Conservation (phyloP, 2,888 invertebrate genomes). For the Andrena bicolor region DNA sequence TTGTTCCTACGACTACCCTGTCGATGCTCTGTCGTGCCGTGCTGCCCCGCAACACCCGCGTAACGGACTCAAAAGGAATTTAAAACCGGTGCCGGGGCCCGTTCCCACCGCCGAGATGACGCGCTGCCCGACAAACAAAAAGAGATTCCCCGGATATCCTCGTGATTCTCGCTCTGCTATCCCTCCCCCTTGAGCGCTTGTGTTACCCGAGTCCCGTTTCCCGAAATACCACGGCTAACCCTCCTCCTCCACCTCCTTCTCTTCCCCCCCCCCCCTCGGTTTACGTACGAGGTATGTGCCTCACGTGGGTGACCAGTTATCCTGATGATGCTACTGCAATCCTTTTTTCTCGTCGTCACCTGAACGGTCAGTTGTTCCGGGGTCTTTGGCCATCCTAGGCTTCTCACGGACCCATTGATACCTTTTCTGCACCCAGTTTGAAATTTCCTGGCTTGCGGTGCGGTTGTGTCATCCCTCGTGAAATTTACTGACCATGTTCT, state of each 20-base stretch:
- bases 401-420: too few species aligned
- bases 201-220: slow-evolving; percentile 75
- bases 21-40: slow-evolving; percentile 31
- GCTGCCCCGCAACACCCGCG: slow-evolving; percentile 53
- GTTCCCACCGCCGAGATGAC: slow-evolving; percentile 59
- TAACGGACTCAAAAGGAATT: slow-evolving; percentile 83
- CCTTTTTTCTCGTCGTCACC: too few species aligned
- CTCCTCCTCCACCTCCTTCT: too few species aligned
- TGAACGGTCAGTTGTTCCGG: too few species aligned
- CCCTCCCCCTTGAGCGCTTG: slow-evolving; percentile 59
- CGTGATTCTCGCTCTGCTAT: slow-evolving; percentile 61
- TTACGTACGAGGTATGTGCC: slow-evolving; percentile 19
- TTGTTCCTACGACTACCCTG: slow-evolving; percentile 8
- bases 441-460: too few species aligned
- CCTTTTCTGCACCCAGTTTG: too few species aligned
- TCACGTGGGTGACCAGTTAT: slow-evolving; percentile 34
- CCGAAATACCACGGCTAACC: slow-evolving; percentile 46
- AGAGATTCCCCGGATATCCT: slow-evolving; percentile 65
- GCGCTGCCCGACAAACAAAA: slow-evolving; percentile 60
- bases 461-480: too few species aligned
- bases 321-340: slow-evolving; percentile 24
- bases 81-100: slow-evolving; percentile 79
- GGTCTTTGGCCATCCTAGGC: too few species aligned
- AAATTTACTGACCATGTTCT: too few species aligned
- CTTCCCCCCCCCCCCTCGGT: not conserved